Evolutionary conservation across 1,140 invertebrate species (phyloP).

Genomic region (Hypsibius dujardini): DNA sequence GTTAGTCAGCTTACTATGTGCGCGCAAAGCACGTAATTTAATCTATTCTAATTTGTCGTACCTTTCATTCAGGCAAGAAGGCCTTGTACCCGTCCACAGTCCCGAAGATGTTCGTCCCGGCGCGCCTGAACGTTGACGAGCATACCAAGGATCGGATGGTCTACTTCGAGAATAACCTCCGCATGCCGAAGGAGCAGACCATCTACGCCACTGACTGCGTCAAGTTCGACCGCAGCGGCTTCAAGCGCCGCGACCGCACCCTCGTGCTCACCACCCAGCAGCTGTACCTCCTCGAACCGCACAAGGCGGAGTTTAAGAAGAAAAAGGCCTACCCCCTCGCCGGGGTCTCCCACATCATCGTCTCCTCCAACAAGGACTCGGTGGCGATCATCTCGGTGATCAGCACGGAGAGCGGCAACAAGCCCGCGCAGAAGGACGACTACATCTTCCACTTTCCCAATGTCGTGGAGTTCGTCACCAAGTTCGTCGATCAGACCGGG

Average conservation of each 20-base stretch:
- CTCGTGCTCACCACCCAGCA: slow-evolving; percentile 55
- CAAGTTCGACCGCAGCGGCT: slow-evolving; percentile 74
- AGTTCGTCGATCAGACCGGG: not conserved
- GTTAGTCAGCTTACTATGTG: too few relatives aligned
- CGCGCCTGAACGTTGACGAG: slow-evolving; percentile 40
- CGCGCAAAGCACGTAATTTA: not conserved
- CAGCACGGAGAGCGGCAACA: not conserved
- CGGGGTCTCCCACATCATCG: not conserved
- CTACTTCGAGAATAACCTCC: slow-evolving; percentile 34
- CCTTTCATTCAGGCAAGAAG: slow-evolving; percentile 44
- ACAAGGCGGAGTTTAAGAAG: not conserved
- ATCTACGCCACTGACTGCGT: slow-evolving; percentile 33
- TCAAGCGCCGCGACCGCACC: slow-evolving; percentile 58
- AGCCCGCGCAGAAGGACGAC: not conserved
- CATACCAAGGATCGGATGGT: slow-evolving; percentile 13
- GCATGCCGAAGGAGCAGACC: slow-evolving; percentile 44
- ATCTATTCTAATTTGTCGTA: slow-evolving; percentile 19
- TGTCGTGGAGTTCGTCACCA: not conserved
- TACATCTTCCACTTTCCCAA: not conserved
- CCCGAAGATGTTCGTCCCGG: slow-evolving; percentile 43
- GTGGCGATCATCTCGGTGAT: not conserved
- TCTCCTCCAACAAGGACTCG: not conserved
- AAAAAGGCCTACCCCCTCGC: not conserved
- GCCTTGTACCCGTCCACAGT: slow-evolving; percentile 52
- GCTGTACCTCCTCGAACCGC: slow-evolving; percentile 51